These are phyloP conservation scores for Drymodes brunneopygia DNA, from an alignment of 2,113 vertebrate genomes.

Conservation along the genomic window DNA sequence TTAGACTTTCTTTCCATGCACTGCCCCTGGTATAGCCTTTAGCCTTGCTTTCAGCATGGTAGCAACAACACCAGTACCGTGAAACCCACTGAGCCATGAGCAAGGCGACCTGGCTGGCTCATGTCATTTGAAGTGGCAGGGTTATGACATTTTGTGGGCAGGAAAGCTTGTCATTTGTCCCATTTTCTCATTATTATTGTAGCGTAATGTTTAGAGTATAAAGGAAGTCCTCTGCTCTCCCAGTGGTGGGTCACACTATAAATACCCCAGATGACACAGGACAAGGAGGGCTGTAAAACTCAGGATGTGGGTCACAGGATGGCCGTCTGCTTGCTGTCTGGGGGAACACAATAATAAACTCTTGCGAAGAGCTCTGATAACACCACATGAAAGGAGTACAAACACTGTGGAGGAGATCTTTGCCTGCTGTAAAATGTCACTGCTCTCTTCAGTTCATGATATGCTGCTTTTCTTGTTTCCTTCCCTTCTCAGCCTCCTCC, in stretches of 20 bases:
- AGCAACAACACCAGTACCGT: not conserved
- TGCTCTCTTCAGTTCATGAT: not conserved
- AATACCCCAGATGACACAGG: conserved; percentile 46
- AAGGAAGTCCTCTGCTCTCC: conserved; percentile 49
- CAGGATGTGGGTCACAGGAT: conserved; percentile 62
- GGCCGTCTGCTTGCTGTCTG: conserved; percentile 56
- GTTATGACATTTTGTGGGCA: conserved; percentile 6
- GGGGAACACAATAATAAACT: conserved; percentile 24
- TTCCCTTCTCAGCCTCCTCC: not conserved
- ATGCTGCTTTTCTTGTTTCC: conserved; percentile 1
- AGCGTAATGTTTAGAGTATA: not conserved
- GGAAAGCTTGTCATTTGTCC: conserved; percentile 23
- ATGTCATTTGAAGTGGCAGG: not conserved
- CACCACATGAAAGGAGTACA: conserved; percentile 52
- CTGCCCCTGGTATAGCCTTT: not conserved
- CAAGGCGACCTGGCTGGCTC: not conserved
- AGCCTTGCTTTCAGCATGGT: not conserved
- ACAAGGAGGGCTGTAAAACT: conserved; percentile 49
- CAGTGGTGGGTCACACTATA: conserved; percentile 36
- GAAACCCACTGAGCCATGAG: not conserved
- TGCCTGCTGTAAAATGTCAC: conserved; percentile 6
- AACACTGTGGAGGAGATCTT: not conserved
- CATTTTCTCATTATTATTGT: conserved; percentile 14
- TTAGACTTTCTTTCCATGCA: not conserved
- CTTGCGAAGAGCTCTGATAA: conserved; percentile 20